These are phyloP conservation scores for Calcarius lapponicus DNA, from an alignment of 2,797 vertebrate species.

Conservation along the genomic window DNA sequence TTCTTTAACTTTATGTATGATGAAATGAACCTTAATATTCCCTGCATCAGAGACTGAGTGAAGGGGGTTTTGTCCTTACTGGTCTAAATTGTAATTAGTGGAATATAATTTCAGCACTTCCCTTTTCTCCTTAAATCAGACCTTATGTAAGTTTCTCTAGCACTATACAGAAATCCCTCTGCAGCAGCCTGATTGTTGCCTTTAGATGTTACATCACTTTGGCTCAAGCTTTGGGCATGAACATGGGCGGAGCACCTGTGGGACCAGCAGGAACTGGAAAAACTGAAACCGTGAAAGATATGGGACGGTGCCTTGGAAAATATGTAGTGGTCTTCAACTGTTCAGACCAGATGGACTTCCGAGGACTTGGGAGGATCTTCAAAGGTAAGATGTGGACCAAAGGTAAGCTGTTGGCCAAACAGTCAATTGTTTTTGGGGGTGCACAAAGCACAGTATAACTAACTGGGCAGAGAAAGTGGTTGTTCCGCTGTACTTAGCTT, in stretches of 20 bases:
- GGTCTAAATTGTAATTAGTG: background rate
- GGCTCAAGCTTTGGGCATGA: slow-evolving; percentile 98
- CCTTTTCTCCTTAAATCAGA: background rate
- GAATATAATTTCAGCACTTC: background rate
- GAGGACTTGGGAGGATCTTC: slow-evolving; percentile 95
- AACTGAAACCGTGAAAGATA: slow-evolving; percentile 97
- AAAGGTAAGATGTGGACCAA: slow-evolving; percentile 82
- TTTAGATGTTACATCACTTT: slow-evolving; percentile 95
- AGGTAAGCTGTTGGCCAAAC: background rate
- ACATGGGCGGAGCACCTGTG: slow-evolving; percentile 94
- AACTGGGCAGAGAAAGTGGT: background rate
- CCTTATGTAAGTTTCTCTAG: background rate
- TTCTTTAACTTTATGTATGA: background rate
- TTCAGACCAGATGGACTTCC: slow-evolving; percentile 98
- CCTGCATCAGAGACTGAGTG: background rate
- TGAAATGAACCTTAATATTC: background rate
- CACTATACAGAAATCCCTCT: background rate
- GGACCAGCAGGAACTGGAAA: slow-evolving; percentile 96
- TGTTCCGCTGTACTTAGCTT: background rate
- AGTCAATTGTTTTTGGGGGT: background rate
- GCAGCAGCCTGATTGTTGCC: background rate
- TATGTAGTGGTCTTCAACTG: slow-evolving; percentile 98
- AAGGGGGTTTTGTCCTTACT: background rate
- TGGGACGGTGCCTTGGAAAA: slow-evolving; percentile 96
- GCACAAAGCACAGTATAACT: background rate